phyloP scores from a whole-genome alignment of 92 coral and sea anemone species.

The Siderastrea radians region DNA sequence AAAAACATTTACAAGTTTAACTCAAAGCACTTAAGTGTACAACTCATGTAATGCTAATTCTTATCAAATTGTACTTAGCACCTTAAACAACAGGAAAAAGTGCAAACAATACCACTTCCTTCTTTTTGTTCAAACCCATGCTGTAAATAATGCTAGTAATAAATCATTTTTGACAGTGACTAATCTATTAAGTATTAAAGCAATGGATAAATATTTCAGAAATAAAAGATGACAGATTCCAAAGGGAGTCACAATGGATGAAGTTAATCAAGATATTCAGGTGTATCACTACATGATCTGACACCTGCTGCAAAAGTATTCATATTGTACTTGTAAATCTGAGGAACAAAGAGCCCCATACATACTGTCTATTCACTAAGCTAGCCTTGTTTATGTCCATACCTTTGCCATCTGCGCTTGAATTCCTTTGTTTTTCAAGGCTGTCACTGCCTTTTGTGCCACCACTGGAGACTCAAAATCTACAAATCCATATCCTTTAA shows the following conservation, averaged over 20 bases:
- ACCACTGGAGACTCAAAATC: conserved; percentile 96
- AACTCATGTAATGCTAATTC: no score
- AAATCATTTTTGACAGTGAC: neutral
- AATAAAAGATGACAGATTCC: neutral
- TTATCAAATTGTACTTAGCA: no score
- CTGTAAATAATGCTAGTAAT: neutral
- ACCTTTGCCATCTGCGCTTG: conserved; percentile 99
- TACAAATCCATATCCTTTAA: conserved; percentile 97
- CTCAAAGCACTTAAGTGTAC: no score
- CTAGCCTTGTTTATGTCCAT: neutral
- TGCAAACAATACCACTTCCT: neutral
- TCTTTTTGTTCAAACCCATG: neutral
- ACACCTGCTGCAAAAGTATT: no score
- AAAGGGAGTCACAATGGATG: neutral
- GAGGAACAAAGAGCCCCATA: neutral
- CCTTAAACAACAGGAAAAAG: no score
- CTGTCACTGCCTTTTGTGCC: conserved; percentile 96
- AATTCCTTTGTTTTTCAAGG: conserved; percentile 90
- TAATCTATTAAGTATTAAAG: neutral
- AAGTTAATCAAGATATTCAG: neutral
- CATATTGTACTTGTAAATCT: no score
- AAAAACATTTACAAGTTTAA: no score
- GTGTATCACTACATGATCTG: neutral
- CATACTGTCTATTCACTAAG: neutral
- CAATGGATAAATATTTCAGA: neutral